phyloP scores from a whole-genome alignment of 2,888 invertebrate genomes.

The Chymomyza caudatula region DNA sequence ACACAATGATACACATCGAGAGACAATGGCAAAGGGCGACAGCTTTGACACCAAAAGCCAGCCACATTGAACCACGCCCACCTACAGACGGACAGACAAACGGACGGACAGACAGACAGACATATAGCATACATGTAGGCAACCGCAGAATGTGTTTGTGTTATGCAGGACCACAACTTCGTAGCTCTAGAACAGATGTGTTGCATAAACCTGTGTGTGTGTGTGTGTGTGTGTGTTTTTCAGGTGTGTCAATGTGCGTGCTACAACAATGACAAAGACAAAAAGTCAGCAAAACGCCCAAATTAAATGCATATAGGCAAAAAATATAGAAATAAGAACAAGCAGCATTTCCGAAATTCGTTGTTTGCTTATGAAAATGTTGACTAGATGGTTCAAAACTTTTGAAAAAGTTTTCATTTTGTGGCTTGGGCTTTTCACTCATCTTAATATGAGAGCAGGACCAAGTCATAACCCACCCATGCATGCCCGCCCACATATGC shows the following conservation, averaged over 20 bases:
- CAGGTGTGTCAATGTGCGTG: constrained; percentile 33
- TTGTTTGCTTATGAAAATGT: constrained; percentile 60
- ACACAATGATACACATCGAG: background rate
- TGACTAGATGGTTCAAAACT: constrained; percentile 6
- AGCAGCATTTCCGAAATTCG: constrained; percentile 53
- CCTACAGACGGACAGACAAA: constrained; percentile 9
- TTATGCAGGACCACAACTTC: background rate
- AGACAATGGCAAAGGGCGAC: constrained; percentile 36
- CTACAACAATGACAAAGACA: constrained; percentile 3
- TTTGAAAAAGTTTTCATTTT: constrained; percentile 58
- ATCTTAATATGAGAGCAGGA: constrained; percentile 30
- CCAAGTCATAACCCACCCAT: background rate
- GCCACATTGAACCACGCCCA: constrained; percentile 58
- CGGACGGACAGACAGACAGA: constrained; percentile 2
- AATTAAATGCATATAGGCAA: background rate
- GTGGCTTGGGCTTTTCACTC: constrained; percentile 50
- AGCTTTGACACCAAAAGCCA: constrained; percentile 68
- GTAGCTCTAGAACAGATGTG: constrained; percentile 4
- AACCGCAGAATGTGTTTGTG: constrained; percentile 10
- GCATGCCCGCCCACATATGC: constrained; percentile 8
- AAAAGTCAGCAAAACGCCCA: constrained; percentile 19
- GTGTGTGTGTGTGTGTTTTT: too few relatives aligned
- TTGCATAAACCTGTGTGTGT: too few relatives aligned
- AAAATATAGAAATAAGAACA: constrained; percentile 33
- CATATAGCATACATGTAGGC: background rate